These are phyloP conservation scores for Takifugu rubripes DNA, from an alignment of 2,797 vertebrate species.

Conservation along the genomic window DNA sequence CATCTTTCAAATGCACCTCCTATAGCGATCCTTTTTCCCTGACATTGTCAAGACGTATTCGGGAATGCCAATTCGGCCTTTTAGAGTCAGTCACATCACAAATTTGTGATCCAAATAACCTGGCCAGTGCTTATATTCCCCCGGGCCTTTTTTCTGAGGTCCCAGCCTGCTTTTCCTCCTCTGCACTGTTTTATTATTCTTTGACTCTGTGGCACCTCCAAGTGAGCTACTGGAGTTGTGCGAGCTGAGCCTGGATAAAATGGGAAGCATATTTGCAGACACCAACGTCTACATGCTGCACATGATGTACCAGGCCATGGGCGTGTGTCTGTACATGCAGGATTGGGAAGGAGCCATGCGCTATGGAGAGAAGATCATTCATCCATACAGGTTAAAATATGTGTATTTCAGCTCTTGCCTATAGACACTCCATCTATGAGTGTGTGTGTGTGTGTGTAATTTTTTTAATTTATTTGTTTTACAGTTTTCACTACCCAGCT, in stretches of 20 bases:
- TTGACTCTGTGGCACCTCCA: conserved; percentile 86
- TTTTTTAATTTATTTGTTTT: conserved; percentile 9
- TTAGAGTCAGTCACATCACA: no score
- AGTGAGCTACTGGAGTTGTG: conserved; percentile 95
- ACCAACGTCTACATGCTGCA: conserved; percentile 97
- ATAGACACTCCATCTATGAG: background rate
- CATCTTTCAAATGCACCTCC: no score
- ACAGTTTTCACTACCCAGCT: conserved; percentile 90
- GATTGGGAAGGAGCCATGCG: conserved; percentile 95
- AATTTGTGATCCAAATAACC: no score
- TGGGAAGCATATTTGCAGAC: conserved; percentile 89
- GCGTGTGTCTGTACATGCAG: conserved; percentile 95
- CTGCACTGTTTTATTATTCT: conserved; percentile 53
- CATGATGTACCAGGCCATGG: conserved; percentile 99
- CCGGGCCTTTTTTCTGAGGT: background rate
- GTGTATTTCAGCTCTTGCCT: background rate
- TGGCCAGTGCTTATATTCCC: background rate
- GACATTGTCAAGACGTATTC: no score
- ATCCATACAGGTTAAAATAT: conserved; percentile 85
- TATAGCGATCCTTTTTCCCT: no score
- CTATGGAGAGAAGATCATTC: conserved; percentile 92
- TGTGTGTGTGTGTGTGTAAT: conserved; percentile 2
- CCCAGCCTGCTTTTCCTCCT: background rate
- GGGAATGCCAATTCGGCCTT: no score
- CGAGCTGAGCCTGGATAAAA: conserved; percentile 94